Conservation (phyloP, 2,797 vertebrate species). For the Eulemur mongoz region DNA sequence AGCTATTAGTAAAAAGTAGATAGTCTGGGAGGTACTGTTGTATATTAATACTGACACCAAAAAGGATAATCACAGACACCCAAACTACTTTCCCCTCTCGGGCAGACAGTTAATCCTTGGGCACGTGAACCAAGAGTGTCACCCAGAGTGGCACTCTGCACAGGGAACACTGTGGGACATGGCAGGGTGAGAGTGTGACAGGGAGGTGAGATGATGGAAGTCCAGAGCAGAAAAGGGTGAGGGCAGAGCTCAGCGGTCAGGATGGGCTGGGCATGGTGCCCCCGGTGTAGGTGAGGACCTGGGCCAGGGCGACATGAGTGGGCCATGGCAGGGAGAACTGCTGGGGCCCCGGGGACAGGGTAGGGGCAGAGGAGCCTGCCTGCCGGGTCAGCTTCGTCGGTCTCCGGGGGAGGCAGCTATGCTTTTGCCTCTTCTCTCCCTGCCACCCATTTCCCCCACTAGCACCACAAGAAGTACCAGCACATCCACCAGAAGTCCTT, state of each 20-base stretch:
- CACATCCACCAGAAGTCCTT: slow-evolving; percentile 91
- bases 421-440: accelerated
- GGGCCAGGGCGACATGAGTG: neutral
- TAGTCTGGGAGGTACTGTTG: neutral
- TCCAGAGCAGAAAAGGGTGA: neutral
- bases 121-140: neutral
- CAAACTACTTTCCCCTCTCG: neutral
- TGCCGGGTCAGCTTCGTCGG: neutral
- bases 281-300: neutral
- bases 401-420: neutral
- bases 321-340: neutral
- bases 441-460: neutral
- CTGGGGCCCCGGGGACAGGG: too few relatives aligned
- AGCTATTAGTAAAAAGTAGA: neutral
- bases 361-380: neutral
- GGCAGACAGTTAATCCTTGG: neutral
- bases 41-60: neutral
- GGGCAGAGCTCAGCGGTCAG: neutral
- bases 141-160: neutral
- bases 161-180: neutral
- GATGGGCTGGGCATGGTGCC: neutral
- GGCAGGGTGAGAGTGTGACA: neutral
- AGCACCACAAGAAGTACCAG: slow-evolving; percentile 90
- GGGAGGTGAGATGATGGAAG: neutral
- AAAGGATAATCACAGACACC: neutral